phyloP scores from a whole-genome alignment of 2,888 invertebrate species.

The Thalpophila matura region DNA sequence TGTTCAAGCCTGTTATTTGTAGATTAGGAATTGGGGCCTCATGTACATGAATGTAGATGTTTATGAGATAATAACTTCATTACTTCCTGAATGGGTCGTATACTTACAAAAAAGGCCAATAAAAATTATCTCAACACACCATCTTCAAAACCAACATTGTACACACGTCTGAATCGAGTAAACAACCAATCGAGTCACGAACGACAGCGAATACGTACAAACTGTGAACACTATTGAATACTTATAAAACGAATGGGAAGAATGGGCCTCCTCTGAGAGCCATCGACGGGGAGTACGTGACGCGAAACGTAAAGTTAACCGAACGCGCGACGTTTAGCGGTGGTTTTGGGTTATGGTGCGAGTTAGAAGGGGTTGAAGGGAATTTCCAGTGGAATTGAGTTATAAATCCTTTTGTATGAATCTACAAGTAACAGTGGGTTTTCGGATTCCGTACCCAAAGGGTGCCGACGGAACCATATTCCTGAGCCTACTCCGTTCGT shows the following conservation, averaged over 20 bases:
- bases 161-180: conserved; percentile 51
- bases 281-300: conserved; percentile 78
- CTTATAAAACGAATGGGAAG: conserved; percentile 78
- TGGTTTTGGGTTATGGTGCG: conserved; percentile 59
- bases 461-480: too few species aligned
- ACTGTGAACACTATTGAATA: conserved; percentile 80
- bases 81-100: not conserved
- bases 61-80: not conserved
- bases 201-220: conserved; percentile 66
- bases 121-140: conserved; percentile 26
- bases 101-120: not conserved
- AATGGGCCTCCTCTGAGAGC: conserved; percentile 76
- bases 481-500: too few species aligned
- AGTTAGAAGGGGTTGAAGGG: conserved; percentile 40
- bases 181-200: conserved; percentile 62
- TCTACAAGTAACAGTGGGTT: not conserved
- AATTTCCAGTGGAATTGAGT: conserved; percentile 17
- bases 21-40: not conserved
- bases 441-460: too few species aligned
- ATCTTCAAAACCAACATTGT: conserved; percentile 32
- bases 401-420: conserved; percentile 12
- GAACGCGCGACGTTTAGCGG: conserved; percentile 72
- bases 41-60: not conserved
- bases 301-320: conserved; percentile 75
- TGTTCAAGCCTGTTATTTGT: not conserved